These are phyloP conservation scores for Drosophila nannoptera DNA, from an alignment of 1,140 invertebrate species.

Conservation along the genomic window DNA sequence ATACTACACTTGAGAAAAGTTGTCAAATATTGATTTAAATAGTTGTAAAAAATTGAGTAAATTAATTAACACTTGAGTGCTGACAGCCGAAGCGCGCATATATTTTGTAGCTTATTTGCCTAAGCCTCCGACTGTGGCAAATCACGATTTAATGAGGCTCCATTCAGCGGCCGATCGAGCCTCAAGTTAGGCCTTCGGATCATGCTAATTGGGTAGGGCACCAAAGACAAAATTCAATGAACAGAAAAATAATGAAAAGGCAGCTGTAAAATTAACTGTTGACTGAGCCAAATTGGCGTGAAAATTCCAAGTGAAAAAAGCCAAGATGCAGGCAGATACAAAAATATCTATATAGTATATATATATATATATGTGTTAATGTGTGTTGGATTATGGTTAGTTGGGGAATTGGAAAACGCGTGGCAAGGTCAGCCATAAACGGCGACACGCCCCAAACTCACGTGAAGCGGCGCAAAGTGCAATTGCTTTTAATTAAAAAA, in stretches of 20 bases:
- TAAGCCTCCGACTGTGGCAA: neutral
- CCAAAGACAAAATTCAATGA: constrained; percentile 11
- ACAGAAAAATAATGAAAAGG: constrained; percentile 6
- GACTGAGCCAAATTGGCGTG: constrained; percentile 46
- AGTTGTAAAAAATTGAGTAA: neutral
- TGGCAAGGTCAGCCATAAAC: constrained; percentile 15
- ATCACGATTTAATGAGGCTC: constrained; percentile 19
- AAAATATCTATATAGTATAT: too few relatives aligned
- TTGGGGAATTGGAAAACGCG: constrained; percentile 41
- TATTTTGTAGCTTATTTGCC: constrained; percentile 4
- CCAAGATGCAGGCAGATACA: neutral
- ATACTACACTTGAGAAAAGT: neutral
- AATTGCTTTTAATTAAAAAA: constrained; percentile 67
- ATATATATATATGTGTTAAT: too few relatives aligned
- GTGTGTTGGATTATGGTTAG: neutral
- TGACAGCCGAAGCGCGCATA: constrained; percentile 4
- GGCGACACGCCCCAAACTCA: constrained; percentile 39
- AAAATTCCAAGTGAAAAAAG: constrained; percentile 32
- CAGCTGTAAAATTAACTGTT: constrained; percentile 35
- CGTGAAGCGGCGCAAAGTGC: constrained; percentile 46
- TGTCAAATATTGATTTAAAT: neutral
- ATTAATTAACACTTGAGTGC: constrained; percentile 12
- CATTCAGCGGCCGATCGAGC: constrained; percentile 23
- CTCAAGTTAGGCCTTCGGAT: constrained; percentile 26
- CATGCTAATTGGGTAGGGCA: constrained; percentile 55